Evolutionary conservation across 2,113 vertebrate species (phyloP).

Genomic region (Halichoerus grypus): DNA sequence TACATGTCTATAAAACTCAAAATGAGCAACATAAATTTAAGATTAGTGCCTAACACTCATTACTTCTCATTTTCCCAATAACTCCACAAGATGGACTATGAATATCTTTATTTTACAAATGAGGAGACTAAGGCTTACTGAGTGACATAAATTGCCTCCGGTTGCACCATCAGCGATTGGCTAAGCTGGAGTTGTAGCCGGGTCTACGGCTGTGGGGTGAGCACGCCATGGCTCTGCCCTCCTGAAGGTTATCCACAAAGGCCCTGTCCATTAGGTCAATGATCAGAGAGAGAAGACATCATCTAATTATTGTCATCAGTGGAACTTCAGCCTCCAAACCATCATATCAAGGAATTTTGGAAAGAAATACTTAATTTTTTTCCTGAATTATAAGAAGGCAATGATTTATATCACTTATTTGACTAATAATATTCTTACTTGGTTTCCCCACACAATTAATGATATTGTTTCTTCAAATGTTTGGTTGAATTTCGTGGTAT

Average conservation of each 20-base stretch:
- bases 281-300: not conserved
- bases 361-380: not conserved
- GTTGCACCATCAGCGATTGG: not conserved
- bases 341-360: not conserved
- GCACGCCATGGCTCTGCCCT: rapidly evolving
- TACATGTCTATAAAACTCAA: not conserved
- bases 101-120: not conserved
- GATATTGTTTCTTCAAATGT: not conserved
- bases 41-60: not conserved
- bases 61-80: slow-evolving; percentile 2
- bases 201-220: not conserved
- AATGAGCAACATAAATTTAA: slow-evolving; percentile 37
- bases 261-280: not conserved
- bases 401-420: not conserved
- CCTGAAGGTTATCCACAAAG: not conserved
- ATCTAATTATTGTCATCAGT: not conserved
- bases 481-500: not conserved
- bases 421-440: not conserved
- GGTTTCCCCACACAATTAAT: not conserved
- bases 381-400: not conserved
- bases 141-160: not conserved
- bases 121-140: not conserved
- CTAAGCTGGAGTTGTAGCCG: not conserved
- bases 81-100: not conserved
- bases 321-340: not conserved